These are phyloP conservation scores for Drosophila prolongata DNA, from an alignment of 2,888 invertebrate genomes.

Conservation along the genomic window DNA sequence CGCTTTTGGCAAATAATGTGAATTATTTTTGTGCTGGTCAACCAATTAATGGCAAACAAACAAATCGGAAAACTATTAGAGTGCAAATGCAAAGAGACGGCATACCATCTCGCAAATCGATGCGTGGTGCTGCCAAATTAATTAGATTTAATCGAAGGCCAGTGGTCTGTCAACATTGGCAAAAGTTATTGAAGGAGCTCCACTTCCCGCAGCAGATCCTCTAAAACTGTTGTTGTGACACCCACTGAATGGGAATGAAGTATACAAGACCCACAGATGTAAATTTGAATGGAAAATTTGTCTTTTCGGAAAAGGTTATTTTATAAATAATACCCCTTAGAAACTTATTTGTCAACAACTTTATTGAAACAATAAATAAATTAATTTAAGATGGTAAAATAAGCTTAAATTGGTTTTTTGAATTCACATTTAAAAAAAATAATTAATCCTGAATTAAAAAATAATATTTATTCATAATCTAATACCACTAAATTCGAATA, in stretches of 20 bases:
- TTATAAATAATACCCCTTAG: no score
- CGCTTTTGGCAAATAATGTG: slow-evolving; percentile 14
- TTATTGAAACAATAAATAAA: no score
- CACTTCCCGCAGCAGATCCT: slow-evolving; percentile 1
- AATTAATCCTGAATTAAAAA: no score
- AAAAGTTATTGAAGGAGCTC: slow-evolving; percentile 51
- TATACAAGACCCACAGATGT: no score
- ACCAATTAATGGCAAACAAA: slow-evolving; percentile 36
- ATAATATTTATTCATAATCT: no score
- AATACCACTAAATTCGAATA: no score
- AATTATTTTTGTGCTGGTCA: slow-evolving; percentile 18
- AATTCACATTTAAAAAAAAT: no score
- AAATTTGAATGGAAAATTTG: not conserved
- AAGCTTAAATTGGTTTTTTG: no score
- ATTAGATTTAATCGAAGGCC: slow-evolving; percentile 73
- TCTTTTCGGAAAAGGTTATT: no score
- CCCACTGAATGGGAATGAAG: not conserved
- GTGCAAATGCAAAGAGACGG: slow-evolving; percentile 20
- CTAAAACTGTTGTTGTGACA: not conserved
- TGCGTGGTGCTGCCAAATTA: slow-evolving; percentile 54
- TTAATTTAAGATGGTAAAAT: no score
- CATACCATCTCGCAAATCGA: slow-evolving; percentile 25
- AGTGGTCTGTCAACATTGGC: slow-evolving; percentile 66
- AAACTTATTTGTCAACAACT: no score
- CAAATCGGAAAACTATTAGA: slow-evolving; percentile 47